These are phyloP conservation scores for Drosophila lacertosa DNA, from an alignment of 1,140 invertebrate genomes.

Conservation along the genomic window DNA sequence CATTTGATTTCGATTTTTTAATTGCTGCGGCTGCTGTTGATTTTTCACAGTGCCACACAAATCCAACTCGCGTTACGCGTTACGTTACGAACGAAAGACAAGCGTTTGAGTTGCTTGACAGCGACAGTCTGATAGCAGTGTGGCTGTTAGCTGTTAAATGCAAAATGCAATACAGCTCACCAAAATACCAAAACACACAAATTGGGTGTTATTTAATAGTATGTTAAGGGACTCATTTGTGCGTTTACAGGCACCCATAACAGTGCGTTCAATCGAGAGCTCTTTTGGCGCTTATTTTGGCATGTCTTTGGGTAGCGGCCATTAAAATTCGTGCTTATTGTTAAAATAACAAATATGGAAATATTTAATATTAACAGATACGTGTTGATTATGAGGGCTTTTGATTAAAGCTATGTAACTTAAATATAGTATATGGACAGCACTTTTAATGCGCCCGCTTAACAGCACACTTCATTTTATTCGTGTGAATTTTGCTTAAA, in stretches of 20 bases:
- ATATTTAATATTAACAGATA: too few species aligned
- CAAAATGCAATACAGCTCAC: background rate
- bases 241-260: slow-evolving; percentile 7
- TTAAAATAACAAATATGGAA: too few species aligned
- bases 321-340: too few species aligned
- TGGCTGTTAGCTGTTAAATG: slow-evolving; percentile 9
- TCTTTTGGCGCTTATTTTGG: background rate
- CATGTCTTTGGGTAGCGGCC: too few species aligned
- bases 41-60: slow-evolving; percentile 28
- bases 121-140: slow-evolving; percentile 46
- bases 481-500: too few species aligned
- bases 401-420: too few species aligned
- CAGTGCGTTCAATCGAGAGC: too few species aligned
- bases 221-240: slow-evolving; percentile 10
- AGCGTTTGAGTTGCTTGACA: slow-evolving; percentile 45
- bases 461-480: too few species aligned
- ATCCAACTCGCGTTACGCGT: slow-evolving; percentile 53
- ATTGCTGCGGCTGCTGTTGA: slow-evolving; percentile 31
- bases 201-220: background rate
- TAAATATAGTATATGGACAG: too few species aligned
- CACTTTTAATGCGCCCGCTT: too few species aligned
- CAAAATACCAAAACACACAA: slow-evolving; percentile 33
- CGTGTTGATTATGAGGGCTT: too few species aligned
- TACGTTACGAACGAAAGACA: slow-evolving; percentile 51
- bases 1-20: slow-evolving; percentile 36